Conservation (phyloP, 2,113 vertebrate genomes). For the Rhodinocichla rosea region DNA sequence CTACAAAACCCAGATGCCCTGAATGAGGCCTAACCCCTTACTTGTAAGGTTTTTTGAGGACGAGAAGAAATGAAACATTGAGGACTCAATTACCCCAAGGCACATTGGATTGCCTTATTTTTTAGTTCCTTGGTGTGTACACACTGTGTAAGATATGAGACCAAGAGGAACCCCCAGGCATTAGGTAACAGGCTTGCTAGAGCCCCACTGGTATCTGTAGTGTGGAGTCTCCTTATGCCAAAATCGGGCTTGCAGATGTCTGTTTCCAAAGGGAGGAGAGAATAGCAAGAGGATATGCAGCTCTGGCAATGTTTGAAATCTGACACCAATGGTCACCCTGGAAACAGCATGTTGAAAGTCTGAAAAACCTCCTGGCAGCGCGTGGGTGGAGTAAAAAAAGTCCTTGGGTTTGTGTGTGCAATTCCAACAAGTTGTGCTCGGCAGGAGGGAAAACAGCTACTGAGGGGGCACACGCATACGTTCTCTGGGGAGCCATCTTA, state of each 20-base stretch:
- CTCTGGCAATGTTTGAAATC: slow-evolving; percentile 24
- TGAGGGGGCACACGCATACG: accelerated
- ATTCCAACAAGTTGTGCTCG: neutral
- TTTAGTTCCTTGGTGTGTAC: neutral
- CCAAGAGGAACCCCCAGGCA: neutral
- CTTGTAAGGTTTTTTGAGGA: neutral
- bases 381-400: neutral
- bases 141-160: neutral
- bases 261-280: neutral
- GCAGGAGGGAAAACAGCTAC: neutral
- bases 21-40: neutral
- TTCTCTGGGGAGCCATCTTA: neutral
- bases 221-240: neutral
- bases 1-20: neutral
- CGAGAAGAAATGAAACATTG: neutral
- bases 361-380: neutral
- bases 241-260: neutral
- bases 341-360: slow-evolving; percentile 25
- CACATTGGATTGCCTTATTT: neutral
- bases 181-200: neutral
- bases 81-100: neutral
- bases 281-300: neutral
- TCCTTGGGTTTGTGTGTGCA: neutral
- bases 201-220: neutral
- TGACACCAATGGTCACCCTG: slow-evolving; percentile 36